These are phyloP conservation scores for Oenanthe oenanthe DNA, from an alignment of 2,113 vertebrate genomes.

Conservation along the genomic window DNA sequence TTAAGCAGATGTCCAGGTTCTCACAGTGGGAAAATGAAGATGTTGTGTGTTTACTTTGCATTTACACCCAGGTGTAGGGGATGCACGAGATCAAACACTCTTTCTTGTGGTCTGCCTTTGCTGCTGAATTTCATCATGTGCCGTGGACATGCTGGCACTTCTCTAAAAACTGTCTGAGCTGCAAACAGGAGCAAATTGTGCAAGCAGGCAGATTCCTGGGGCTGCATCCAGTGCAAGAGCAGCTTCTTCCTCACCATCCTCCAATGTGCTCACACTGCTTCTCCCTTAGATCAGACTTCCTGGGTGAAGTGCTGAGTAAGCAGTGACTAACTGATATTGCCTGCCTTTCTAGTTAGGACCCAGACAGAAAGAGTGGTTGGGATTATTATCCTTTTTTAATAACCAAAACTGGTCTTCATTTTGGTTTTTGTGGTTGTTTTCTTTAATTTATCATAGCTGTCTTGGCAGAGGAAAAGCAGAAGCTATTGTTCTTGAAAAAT, in stretches of 20 bases:
- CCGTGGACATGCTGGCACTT: neutral
- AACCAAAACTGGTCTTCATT: neutral
- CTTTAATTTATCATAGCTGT: neutral
- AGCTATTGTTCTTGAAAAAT: neutral
- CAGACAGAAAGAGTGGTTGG: neutral
- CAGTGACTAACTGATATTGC: neutral
- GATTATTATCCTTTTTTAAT: neutral
- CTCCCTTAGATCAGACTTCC: neutral
- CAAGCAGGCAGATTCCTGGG: conserved; percentile 36
- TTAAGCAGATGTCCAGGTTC: neutral
- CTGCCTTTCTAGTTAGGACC: neutral
- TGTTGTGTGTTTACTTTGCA: neutral
- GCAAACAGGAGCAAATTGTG: neutral
- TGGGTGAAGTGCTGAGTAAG: conserved; percentile 4
- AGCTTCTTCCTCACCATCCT: neutral
- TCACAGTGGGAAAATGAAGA: neutral
- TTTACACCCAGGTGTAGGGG: neutral
- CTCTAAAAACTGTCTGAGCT: neutral
- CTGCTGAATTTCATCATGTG: neutral
- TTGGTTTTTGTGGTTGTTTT: neutral
- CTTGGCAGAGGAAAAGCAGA: neutral
- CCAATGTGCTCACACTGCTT: fast-evolving
- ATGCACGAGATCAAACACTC: fast-evolving
- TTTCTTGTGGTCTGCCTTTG: neutral
- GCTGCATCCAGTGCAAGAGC: neutral